Base-by-base conservation (phyloP, 92 coral and sea anemone genomes). In the Actinostola sp. region DNA sequence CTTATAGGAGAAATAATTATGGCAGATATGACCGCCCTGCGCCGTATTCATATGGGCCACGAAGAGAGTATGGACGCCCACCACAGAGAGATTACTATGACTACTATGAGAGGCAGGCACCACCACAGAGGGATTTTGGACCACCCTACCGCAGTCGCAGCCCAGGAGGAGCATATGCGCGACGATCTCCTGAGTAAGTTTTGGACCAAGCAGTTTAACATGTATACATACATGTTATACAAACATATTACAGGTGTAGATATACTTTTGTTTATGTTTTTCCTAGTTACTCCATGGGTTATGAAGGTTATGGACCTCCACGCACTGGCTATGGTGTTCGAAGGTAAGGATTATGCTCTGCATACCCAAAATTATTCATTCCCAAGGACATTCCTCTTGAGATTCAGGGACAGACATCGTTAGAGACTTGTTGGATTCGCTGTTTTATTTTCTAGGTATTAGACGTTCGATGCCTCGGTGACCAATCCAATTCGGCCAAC, bases 231-330 rank as follows among this genome's bases (percentile, higher is more conserved):
- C n/a, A n/a, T n/a, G n/a, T n/a, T n/a, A n/a, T n/a, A n/a, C n/a
- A n/a, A n/a, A n/a, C n/a, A n/a, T n/a, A n/a, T n/a, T n/a, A n/a
- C n/a, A n/a, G n/a, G n/a, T n/a, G n/a, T n/a, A n/a, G n/a, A n/a
- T n/a, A n/a, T n/a, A n/a, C 20, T 49, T 8, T 8, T n/a, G n/a
- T 20, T 8, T 49, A 27, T 41, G 32, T 33, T 52, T 8, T 32
- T 4, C 1, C 21, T 52, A 68, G 74, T 8, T 68, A 68, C 44
- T 46, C 72, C 17, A 68, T 68, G 74, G 74, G 74, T 50, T 90
- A 90, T 52, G 96, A 90, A 54, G 96, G 96, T 43, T 90, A 90
- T 75, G 93, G 93, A 41, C 49, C 91, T 1, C 82, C 80, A 14
- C 74, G 83, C 20, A 75, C 66, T 43, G 79, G 79, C 29, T 85